Conservation (phyloP, 2,888 invertebrate genomes). For the Ypsolopha scabrella region DNA sequence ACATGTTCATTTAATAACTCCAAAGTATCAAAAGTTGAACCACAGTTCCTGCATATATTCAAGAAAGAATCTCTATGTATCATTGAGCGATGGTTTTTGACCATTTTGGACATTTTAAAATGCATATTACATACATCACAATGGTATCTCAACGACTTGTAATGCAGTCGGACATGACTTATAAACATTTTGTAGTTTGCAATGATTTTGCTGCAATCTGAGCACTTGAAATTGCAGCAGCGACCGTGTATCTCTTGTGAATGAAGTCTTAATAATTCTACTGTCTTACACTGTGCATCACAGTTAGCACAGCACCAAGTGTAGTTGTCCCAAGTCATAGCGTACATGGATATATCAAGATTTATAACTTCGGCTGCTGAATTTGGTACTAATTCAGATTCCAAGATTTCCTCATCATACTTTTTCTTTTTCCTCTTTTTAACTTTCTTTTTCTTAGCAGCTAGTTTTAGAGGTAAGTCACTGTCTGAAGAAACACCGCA, state of each 20-base stretch:
- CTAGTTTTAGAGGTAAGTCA: slow-evolving; percentile 32
- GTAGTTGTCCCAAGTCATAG: slow-evolving; percentile 45
- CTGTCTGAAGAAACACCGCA: slow-evolving; percentile 31
- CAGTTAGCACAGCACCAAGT: slow-evolving; percentile 50
- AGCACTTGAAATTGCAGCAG: slow-evolving; percentile 52
- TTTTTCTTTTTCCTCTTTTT: slow-evolving; percentile 21
- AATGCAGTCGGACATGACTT: slow-evolving; percentile 44
- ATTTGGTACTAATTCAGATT: slow-evolving; percentile 5
- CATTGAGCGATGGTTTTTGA: slow-evolving; percentile 36
- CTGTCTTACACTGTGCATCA: slow-evolving; percentile 49
- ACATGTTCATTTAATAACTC: slow-evolving; percentile 46
- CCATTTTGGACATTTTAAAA: slow-evolving; percentile 25
- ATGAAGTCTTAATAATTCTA: slow-evolving; percentile 44
- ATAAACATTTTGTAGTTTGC: slow-evolving; percentile 37
- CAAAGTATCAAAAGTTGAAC: slow-evolving; percentile 32
- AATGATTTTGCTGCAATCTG: slow-evolving; percentile 42
- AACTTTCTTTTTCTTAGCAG: slow-evolving; percentile 29
- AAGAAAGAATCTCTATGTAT: slow-evolving; percentile 23
- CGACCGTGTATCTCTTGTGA: slow-evolving; percentile 45
- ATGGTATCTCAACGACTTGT: slow-evolving; percentile 37
- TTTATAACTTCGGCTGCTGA: slow-evolving; percentile 10
- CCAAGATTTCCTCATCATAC: slow-evolving; percentile 4
- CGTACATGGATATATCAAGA: slow-evolving; percentile 16
- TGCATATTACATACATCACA: slow-evolving; percentile 50
- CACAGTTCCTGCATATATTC: slow-evolving; percentile 41